A percentile compares a stretch with the other conserved stretches of the same genome.
Conservation (phyloP, 2,113 vertebrate genomes). For the Megalops atlanticus region DNA sequence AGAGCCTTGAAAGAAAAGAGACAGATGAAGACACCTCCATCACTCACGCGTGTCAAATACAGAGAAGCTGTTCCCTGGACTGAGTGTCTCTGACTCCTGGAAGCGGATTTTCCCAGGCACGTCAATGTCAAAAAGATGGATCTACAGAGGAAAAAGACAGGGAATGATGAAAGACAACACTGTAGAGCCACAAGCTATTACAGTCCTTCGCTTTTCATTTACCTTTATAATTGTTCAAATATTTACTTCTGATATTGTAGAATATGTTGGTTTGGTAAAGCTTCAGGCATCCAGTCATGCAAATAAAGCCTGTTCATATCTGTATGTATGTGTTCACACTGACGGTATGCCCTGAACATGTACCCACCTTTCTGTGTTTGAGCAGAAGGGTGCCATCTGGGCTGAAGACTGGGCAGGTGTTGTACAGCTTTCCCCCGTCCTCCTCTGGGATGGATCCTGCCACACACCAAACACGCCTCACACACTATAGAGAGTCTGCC, state of each 20-base stretch:
- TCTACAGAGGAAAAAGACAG: conserved; percentile 63
- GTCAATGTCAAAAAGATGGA: conserved; percentile 95
- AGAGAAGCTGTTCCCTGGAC: conserved; percentile 82
- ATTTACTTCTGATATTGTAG: no score
- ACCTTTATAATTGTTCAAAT: no score
- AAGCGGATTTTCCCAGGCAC: conserved; percentile 93
- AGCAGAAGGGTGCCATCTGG: conserved; percentile 85
- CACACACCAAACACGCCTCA: neutral
- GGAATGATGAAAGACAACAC: neutral
- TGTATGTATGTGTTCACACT: neutral
- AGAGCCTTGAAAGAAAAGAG: neutral
- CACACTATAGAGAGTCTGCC: neutral
- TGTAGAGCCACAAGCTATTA: neutral
- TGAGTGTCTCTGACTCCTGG: conserved; percentile 92
- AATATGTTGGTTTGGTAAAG: no score
- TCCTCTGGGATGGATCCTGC: conserved; percentile 94
- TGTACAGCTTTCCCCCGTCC: conserved; percentile 87
- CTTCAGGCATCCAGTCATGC: neutral
- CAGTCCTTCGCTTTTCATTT: no score
- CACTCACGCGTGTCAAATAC: conserved; percentile 89
- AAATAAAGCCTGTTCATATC: neutral
- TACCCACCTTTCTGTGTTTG: conserved; percentile 88
- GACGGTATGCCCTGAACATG: neutral
- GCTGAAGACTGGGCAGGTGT: conserved; percentile 87
- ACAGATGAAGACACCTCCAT: neutral